These are phyloP conservation scores for Cottus gobio DNA, from an alignment of 2,113 vertebrate genomes.

Conservation along the genomic window DNA sequence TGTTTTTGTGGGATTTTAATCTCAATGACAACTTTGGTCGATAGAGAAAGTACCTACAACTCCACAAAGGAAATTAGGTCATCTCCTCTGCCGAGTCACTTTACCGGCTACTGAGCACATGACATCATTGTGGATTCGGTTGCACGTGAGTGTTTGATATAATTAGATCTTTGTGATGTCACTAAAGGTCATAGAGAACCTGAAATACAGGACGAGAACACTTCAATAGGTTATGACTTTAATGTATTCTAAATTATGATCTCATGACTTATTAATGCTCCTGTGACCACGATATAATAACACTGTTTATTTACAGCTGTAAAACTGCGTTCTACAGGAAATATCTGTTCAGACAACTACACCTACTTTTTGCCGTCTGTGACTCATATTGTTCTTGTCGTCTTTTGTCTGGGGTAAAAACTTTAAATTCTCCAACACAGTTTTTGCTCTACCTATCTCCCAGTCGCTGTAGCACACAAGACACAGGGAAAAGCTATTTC, in stretches of 20 bases:
- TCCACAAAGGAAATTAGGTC: slow-evolving; percentile 72
- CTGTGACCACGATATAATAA: not conserved
- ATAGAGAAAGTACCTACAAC: slow-evolving; percentile 50
- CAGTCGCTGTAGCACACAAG: slow-evolving; percentile 2
- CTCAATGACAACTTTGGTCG: not conserved
- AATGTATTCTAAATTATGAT: not conserved
- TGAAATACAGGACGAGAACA: not conserved
- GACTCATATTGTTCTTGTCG: slow-evolving; percentile 24
- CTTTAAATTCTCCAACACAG: slow-evolving; percentile 14
- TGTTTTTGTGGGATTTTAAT: slow-evolving; percentile 2
- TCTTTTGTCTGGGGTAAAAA: slow-evolving; percentile 42
- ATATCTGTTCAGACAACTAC: not conserved
- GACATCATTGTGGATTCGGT: slow-evolving; percentile 55
- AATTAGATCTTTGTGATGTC: slow-evolving; percentile 23
- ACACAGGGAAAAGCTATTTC: slow-evolving; percentile 43
- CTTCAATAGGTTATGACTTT: not conserved
- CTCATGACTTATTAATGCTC: not conserved
- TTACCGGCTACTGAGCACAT: slow-evolving; percentile 24
- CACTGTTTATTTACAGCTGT: not conserved
- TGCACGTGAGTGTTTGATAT: slow-evolving; percentile 22
- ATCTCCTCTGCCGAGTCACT: slow-evolving; percentile 51
- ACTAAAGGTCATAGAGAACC: slow-evolving; percentile 7
- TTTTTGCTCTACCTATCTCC: slow-evolving; percentile 16
- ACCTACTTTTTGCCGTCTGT: not conserved
- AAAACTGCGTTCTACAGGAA: not conserved